Evolutionary conservation across 2,888 invertebrate genomes (phyloP).

Genomic region (Ceraclea dissimilis): DNA sequence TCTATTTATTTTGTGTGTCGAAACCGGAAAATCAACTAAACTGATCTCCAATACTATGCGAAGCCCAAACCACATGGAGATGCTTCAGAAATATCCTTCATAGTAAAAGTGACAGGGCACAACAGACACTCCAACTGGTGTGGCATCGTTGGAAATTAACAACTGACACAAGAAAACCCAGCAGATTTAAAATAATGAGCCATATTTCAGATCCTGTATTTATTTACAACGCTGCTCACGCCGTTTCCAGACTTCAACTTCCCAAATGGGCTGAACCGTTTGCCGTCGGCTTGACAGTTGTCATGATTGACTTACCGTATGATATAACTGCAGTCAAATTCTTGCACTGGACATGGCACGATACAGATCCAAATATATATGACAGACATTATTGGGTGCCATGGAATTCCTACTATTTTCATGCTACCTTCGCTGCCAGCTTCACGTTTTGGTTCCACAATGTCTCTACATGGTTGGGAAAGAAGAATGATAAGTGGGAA

Average conservation of each 20-base stretch:
- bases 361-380: slow-evolving; percentile 60
- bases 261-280: slow-evolving; percentile 54
- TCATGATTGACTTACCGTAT: slow-evolving; percentile 70
- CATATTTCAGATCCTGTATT: slow-evolving; percentile 49
- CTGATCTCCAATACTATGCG: too few species aligned
- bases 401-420: slow-evolving; percentile 79
- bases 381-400: slow-evolving; percentile 79
- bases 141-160: too few species aligned
- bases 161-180: too few species aligned
- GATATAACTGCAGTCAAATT: slow-evolving; percentile 72
- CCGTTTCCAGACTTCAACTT: slow-evolving; percentile 48
- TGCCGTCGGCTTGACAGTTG: slow-evolving; percentile 61
- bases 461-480: slow-evolving; percentile 47
- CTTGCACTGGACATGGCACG: slow-evolving; percentile 81
- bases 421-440: slow-evolving; percentile 64
- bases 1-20: too few species aligned
- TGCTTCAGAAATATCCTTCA: too few species aligned
- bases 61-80: too few species aligned
- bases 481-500: slow-evolving; percentile 50
- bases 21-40: too few species aligned
- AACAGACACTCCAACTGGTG: too few species aligned
- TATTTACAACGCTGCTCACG: slow-evolving; percentile 52
- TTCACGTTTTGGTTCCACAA: slow-evolving; percentile 62
- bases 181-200: too few species aligned
- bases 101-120: too few species aligned